These are phyloP conservation scores for Pangasius larnaudii DNA, from an alignment of 2,797 vertebrate genomes.

Conservation along the genomic window DNA sequence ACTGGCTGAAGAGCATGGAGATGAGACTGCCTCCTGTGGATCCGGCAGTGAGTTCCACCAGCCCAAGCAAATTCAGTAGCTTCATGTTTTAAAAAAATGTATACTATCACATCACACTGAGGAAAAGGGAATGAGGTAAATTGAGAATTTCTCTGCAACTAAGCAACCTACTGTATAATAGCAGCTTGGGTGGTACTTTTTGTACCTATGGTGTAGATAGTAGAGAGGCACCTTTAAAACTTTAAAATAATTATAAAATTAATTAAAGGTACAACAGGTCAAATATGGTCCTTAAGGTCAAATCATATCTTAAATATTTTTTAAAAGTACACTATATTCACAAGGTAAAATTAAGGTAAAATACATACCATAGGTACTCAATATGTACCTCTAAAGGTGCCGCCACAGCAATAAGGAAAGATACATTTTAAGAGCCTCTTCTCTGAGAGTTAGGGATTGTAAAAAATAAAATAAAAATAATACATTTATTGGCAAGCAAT, in stretches of 20 bases:
- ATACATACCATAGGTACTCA: background rate
- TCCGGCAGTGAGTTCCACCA: constrained; percentile 69
- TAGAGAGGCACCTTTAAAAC: background rate
- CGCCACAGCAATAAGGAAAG: background rate
- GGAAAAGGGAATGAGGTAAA: background rate
- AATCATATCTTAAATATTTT: background rate
- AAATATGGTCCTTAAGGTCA: background rate
- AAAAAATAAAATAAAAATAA: background rate
- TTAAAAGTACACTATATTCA: background rate
- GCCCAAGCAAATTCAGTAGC: background rate
- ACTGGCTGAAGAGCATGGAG: constrained; percentile 83
- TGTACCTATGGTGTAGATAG: background rate
- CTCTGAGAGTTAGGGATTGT: background rate
- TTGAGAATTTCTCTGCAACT: background rate
- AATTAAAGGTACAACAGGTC: background rate
- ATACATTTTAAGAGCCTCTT: background rate
- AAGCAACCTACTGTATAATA: background rate
- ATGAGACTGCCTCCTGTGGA: constrained; percentile 74
- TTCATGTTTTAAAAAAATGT: background rate
- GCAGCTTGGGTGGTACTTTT: background rate
- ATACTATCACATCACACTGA: background rate
- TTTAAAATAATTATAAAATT: background rate
- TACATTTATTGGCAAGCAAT: background rate
- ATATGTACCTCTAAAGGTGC: background rate
- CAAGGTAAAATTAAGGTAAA: background rate